Base-by-base conservation (phyloP, 1,140 invertebrate genomes). In the Odontomachus brunneus region DNA sequence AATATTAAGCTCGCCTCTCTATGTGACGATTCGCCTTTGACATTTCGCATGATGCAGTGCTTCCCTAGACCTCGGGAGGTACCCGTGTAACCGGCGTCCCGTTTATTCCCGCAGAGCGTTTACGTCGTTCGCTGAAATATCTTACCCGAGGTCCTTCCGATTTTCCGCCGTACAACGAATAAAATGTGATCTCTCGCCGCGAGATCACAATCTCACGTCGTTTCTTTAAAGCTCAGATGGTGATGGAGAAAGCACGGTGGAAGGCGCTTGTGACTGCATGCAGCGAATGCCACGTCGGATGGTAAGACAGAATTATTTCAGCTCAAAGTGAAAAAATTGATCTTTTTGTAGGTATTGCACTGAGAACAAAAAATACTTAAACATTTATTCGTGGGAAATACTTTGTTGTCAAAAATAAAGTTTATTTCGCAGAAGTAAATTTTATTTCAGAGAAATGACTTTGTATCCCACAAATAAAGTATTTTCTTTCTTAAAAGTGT, bases 31-130 rank as follows among this genome's bases (percentile, higher is more conserved):
- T 83, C 44, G 72, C 60, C 81, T 75, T 74, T 74, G 69, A 83
- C 81, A 78, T 83, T 75, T 75, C 59, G 17, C 19, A 67, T 80
- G 65, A 66, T 69, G 44, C 29, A 83, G 57, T 83, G 53, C 62
- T 78, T 83, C 24, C 15, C 17, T n/a, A 49, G 55, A 60, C 55
- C 74, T 48, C 51, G 55, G 38, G 3, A 75, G 29, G 29, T 66
- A 76, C 29, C 66, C n/a, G 60, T 19, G 60, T 76, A 76, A 76
- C 51, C 29, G 73, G 19, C 19, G 19, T 53, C 48, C 0, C 49
- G 49, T 66, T 66, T 66, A 66, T 55, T 76, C 29, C 74, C 29
- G 26, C 9, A 44, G 19, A 65, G 14, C 73, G 14, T 53, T 76
- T 53, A 76, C 62, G 24, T 66, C 60, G 59, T n/a, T 4, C 3